Conservation (phyloP, 92 coral and sea anemone species). For the Porites cylindrica region DNA sequence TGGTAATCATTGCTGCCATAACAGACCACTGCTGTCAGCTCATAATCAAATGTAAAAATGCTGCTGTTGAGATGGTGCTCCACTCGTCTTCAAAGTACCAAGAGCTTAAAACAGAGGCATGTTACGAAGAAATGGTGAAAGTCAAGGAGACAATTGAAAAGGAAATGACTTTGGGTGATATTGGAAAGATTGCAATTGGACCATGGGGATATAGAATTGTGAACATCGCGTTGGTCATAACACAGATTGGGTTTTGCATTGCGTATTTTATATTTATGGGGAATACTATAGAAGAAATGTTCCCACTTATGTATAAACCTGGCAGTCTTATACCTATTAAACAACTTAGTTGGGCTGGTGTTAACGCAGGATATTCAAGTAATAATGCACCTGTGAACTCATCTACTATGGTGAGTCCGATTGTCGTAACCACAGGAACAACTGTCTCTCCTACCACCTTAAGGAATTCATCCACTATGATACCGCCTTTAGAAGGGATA, state of each 20-base stretch:
- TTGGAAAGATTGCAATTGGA: conserved; percentile 88
- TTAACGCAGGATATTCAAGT: conserved; percentile 15
- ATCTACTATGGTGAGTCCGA: conserved; percentile 2
- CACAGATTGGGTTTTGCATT: conserved; percentile 93
- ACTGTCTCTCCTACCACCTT: neutral
- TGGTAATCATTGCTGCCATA: conserved; percentile 81
- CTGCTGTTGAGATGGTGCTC: conserved; percentile 87
- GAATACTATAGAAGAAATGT: conserved; percentile 88
- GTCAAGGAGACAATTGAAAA: conserved; percentile 75
- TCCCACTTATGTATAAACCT: conserved; percentile 64
- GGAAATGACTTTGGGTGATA: conserved; percentile 95
- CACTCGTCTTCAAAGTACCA: conserved; percentile 84
- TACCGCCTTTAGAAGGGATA: conserved; percentile 48
- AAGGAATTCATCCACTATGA: conserved; percentile 59
- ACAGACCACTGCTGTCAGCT: conserved; percentile 96
- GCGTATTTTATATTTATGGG: conserved; percentile 98
- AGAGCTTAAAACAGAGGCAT: conserved; percentile 72
- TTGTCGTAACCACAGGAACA: conserved; percentile 20
- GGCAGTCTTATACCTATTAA: conserved; percentile 2
- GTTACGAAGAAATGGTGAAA: conserved; percentile 72
- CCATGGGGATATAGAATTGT: conserved; percentile 92
- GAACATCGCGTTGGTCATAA: conserved; percentile 82
- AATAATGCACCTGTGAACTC: neutral
- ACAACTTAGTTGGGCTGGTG: neutral
- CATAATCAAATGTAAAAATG: conserved; percentile 93